phyloP scores from a whole-genome alignment of 2,888 invertebrate species.

The Eurois occulta region DNA sequence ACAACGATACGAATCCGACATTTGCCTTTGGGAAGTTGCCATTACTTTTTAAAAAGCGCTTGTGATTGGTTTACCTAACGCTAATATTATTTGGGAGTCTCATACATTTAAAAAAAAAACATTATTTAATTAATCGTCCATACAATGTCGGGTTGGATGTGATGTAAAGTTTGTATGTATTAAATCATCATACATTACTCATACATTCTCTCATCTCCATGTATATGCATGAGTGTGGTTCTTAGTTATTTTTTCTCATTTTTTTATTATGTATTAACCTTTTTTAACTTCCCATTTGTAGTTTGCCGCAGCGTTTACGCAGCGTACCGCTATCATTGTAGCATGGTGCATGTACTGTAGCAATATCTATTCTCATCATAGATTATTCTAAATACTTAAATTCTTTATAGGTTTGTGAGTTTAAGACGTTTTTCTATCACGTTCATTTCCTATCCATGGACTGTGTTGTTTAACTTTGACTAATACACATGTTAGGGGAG shows the following conservation, averaged over 20 bases:
- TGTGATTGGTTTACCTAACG: constrained; percentile 90
- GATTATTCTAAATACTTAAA: constrained; percentile 47
- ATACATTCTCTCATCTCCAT: constrained; percentile 75
- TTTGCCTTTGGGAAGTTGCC: constrained; percentile 88
- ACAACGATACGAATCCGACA: constrained; percentile 85
- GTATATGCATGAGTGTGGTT: constrained; percentile 90
- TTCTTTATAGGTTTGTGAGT: constrained; percentile 4
- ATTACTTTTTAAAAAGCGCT: constrained; percentile 82
- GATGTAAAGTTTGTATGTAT: constrained; percentile 75
- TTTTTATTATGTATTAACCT: constrained; percentile 60
- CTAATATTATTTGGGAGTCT: constrained; percentile 77
- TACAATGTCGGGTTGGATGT: constrained; percentile 87
- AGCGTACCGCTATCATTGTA: constrained; percentile 62
- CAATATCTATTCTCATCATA: constrained; percentile 68
- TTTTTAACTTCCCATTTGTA: constrained; percentile 72
- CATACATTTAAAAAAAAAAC: constrained; percentile 51
- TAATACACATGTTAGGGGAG: constrained; percentile 64
- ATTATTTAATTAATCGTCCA: constrained; percentile 65
- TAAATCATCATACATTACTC: constrained; percentile 71
- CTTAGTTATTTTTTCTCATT: constrained; percentile 72
- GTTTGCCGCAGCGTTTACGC: constrained; percentile 65
- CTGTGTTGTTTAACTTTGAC: constrained; percentile 79
- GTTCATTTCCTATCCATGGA: constrained; percentile 88
- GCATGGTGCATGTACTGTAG: constrained; percentile 83
- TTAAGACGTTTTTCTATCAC: constrained; percentile 57